Conservation (phyloP, 2,888 invertebrate species). For the Ophioninae sp. region DNA sequence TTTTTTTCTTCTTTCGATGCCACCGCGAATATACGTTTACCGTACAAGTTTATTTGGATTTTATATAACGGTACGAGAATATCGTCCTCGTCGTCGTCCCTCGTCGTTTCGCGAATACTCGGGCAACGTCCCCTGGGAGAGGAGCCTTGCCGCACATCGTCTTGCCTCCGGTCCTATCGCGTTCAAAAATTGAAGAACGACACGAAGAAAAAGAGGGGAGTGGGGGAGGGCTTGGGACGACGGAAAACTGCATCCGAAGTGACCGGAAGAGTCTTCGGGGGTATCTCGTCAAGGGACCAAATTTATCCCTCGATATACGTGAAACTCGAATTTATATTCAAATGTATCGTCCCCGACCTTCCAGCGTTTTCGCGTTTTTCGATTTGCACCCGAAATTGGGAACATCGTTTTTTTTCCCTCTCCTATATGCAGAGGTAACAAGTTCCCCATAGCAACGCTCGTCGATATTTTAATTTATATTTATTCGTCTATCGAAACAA, state of each 20-base stretch:
- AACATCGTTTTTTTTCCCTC: constrained; percentile 69
- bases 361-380: constrained; percentile 45
- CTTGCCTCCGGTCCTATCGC: constrained; percentile 50
- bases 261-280: constrained; percentile 73
- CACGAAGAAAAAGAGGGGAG: constrained; percentile 66
- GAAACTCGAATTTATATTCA: constrained; percentile 78
- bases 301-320: constrained; percentile 62
- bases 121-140: constrained; percentile 69
- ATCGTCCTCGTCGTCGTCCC: constrained; percentile 64
- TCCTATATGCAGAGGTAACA: neutral
- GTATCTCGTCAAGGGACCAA: constrained; percentile 65
- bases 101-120: constrained; percentile 64
- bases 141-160: constrained; percentile 15
- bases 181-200: constrained; percentile 80
- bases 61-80: constrained; percentile 69
- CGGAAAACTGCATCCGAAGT: constrained; percentile 78
- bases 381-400: constrained; percentile 69
- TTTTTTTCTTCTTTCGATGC: constrained; percentile 18
- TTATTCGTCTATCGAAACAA: neutral
- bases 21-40: neutral
- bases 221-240: constrained; percentile 25
- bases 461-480: constrained; percentile 20
- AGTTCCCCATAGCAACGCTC: neutral
- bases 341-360: constrained; percentile 70
- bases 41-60: constrained; percentile 75